Evolutionary conservation across 2,797 vertebrate genomes (phyloP).

Genomic region (Rhinichthys osculus): DNA sequence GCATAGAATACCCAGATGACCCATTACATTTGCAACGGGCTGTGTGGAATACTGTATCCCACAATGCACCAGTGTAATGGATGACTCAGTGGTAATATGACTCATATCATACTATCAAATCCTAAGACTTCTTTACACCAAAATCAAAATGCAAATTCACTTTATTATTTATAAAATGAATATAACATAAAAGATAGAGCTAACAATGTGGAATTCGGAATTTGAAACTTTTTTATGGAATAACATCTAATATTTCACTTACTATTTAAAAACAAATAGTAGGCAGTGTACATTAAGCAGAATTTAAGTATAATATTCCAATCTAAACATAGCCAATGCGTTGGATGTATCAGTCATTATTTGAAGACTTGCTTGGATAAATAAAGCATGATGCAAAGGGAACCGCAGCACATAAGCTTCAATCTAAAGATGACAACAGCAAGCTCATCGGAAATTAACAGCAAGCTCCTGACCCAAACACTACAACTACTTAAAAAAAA

Average conservation of each 20-base stretch:
- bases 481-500: background rate
- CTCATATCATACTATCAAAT: background rate
- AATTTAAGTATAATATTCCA: background rate
- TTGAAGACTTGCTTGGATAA: background rate
- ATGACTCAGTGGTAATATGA: conserved; percentile 9
- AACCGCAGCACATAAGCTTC: background rate
- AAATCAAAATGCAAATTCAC: background rate
- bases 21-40: background rate
- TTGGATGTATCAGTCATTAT: background rate
- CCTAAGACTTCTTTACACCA: background rate
- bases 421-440: background rate
- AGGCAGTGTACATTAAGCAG: background rate
- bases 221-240: background rate
- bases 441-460: background rate
- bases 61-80: conserved; percentile 7
- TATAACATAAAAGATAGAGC: background rate
- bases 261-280: background rate
- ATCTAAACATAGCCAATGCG: background rate
- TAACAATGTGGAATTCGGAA: background rate
- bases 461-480: background rate
- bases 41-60: background rate
- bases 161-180: background rate
- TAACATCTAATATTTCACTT: background rate
- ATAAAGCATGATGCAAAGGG: background rate
- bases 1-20: conserved; percentile 17